Evolutionary conservation across 2,797 vertebrate genomes (phyloP).

Genomic region (Mallotus villosus): DNA sequence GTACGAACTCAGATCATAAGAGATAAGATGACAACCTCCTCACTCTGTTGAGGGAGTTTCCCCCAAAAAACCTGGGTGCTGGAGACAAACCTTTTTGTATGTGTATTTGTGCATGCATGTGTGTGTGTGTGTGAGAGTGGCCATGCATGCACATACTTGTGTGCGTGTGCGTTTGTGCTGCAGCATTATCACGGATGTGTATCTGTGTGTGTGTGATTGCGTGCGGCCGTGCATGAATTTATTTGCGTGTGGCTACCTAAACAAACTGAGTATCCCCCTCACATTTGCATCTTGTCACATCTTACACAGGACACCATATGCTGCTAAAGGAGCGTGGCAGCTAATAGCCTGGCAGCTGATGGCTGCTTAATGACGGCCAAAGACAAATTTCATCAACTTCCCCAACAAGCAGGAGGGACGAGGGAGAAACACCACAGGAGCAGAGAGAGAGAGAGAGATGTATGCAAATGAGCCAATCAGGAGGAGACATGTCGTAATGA

Average conservation of each 20-base stretch:
- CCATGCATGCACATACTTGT: background rate
- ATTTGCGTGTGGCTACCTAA: slow-evolving; percentile 8
- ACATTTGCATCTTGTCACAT: slow-evolving; percentile 78
- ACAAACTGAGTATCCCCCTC: slow-evolving; percentile 29
- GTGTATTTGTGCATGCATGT: background rate
- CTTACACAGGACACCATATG: slow-evolving; percentile 75
- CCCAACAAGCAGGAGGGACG: slow-evolving; percentile 55
- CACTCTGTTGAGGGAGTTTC: slow-evolving; percentile 15
- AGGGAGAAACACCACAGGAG: slow-evolving; percentile 11
- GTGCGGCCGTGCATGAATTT: slow-evolving; percentile 1
- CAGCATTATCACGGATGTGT: background rate
- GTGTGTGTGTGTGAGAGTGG: background rate
- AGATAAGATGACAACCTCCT: slow-evolving; percentile 38
- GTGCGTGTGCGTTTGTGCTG: background rate
- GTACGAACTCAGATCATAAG: background rate
- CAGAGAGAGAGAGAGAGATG: slow-evolving; percentile 22
- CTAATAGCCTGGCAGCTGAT: slow-evolving; percentile 78
- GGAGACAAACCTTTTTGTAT: background rate
- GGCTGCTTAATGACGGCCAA: slow-evolving; percentile 75
- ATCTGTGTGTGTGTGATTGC: slow-evolving; percentile 29
- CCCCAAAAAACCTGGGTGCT: background rate
- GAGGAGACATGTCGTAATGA: slow-evolving; percentile 39
- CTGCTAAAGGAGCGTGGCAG: slow-evolving; percentile 74
- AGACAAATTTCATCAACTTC: slow-evolving; percentile 78
- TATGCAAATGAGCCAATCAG: slow-evolving; percentile 57